These are phyloP conservation scores for Tachysurus vachellii DNA, from an alignment of 2,113 vertebrate genomes.

Conservation along the genomic window DNA sequence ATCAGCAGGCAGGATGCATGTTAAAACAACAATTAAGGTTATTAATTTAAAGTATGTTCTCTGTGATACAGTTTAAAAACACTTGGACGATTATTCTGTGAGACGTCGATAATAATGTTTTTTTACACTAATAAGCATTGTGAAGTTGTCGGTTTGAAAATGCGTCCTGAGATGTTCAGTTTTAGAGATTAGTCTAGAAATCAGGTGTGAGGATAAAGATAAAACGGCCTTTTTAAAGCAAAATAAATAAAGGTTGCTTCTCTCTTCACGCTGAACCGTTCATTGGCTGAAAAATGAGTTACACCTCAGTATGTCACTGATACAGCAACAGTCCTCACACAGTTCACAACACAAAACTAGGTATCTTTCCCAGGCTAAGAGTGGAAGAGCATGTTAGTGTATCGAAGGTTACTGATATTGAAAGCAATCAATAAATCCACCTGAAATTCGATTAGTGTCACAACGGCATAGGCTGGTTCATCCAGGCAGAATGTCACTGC, in stretches of 20 bases:
- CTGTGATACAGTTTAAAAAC: not conserved
- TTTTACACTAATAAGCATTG: not conserved
- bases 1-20: not conserved
- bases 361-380: no score
- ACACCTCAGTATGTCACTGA: no score
- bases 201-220: not conserved
- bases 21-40: not conserved
- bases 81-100: not conserved
- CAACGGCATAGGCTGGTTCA: not conserved
- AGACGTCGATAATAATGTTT: not conserved
- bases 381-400: not conserved
- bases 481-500: constrained; percentile 22
- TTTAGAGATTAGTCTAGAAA: not conserved
- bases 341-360: not conserved
- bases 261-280: not conserved
- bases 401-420: not conserved
- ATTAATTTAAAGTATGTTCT: not conserved
- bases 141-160: not conserved
- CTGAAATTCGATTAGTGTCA: not conserved
- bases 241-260: not conserved
- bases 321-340: not conserved
- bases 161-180: no score
- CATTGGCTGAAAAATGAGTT: not conserved
- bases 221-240: not conserved
- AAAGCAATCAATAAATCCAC: not conserved